phyloP scores from a whole-genome alignment of 2,113 vertebrate genomes.

The Dasyurus viverrinus region DNA sequence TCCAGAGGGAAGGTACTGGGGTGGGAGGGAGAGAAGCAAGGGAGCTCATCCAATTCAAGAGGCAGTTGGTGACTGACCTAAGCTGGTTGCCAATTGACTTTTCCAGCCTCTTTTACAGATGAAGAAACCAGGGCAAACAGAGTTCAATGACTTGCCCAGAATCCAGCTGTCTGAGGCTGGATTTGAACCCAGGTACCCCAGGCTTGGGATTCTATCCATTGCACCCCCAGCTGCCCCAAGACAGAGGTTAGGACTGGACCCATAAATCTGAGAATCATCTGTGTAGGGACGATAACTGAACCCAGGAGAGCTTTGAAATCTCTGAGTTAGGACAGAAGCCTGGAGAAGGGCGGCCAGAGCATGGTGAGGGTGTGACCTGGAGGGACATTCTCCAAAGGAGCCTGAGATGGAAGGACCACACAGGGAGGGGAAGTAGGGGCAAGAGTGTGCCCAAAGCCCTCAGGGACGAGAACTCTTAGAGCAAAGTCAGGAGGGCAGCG shows the following conservation, averaged over 20 bases:
- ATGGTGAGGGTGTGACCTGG: neutral
- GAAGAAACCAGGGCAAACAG: neutral
- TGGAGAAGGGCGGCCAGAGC: neutral
- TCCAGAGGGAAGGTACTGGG: neutral
- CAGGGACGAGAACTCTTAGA: neutral
- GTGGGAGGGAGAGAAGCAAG: neutral
- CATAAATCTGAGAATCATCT: neutral
- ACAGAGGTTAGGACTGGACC: neutral
- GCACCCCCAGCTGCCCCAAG: neutral
- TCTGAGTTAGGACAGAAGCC: neutral
- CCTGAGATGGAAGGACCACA: neutral
- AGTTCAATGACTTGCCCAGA: neutral
- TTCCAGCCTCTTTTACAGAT: neutral
- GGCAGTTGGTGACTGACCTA: neutral
- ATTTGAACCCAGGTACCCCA: neutral
- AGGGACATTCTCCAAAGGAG: neutral
- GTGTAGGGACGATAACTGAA: neutral
- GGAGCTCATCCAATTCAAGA: neutral
- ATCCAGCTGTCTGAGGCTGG: neutral
- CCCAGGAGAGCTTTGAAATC: neutral
- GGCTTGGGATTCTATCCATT: no score
- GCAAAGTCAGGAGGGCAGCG: no score
- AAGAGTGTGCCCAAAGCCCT: neutral
- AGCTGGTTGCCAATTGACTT: neutral
- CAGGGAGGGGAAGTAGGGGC: neutral